Percentiles rank a stretch among this genome's conserved stretches.
Conservation (phyloP, 2,797 vertebrate species). For the Uromys caudimaculatus region DNA sequence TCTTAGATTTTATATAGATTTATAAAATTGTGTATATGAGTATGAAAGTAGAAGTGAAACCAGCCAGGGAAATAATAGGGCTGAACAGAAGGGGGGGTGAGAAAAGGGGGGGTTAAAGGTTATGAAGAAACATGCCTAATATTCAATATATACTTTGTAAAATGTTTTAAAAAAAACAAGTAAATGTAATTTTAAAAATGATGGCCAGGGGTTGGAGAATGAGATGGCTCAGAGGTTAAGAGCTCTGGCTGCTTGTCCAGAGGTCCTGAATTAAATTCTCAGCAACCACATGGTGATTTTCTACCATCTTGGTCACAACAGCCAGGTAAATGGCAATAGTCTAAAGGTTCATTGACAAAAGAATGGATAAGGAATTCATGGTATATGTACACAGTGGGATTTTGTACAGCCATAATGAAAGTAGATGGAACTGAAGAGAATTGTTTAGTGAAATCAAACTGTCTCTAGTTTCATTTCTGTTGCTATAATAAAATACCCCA, state of each 20-base stretch:
- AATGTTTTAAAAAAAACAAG: background rate
- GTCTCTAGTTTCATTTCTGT: background rate
- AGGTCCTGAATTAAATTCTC: background rate
- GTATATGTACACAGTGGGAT: background rate
- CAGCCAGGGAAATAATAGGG: background rate
- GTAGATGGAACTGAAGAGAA: background rate
- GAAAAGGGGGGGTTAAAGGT: background rate
- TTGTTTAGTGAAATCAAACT: background rate
- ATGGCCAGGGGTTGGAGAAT: background rate
- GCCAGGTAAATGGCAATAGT: background rate
- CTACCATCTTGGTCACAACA: background rate
- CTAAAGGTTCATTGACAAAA: background rate
- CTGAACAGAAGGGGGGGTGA: background rate
- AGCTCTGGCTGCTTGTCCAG: background rate
- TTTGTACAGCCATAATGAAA: background rate
- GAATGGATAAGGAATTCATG: background rate
- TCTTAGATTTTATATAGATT: background rate
- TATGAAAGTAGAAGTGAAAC: background rate
- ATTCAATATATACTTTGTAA: background rate
- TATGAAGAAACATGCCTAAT: background rate
- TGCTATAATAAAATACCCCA: background rate
- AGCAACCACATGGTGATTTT: background rate
- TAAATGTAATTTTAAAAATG: background rate
- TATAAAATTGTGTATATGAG: background rate
- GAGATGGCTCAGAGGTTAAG: background rate